phyloP scores from a whole-genome alignment of 2,888 invertebrate species.

The Drosophila algonquin region DNA sequence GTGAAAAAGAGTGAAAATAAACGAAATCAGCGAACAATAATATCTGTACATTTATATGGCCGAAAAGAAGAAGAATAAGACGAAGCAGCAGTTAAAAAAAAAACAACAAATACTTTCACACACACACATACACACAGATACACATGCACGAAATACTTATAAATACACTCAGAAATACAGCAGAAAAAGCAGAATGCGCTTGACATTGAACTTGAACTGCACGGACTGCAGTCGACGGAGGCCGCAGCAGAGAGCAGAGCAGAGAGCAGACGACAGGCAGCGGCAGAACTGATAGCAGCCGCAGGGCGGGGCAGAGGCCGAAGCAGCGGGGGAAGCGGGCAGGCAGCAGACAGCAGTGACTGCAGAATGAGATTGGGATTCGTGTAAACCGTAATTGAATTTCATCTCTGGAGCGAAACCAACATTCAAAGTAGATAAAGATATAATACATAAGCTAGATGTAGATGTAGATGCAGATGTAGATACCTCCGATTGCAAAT shows the following conservation, averaged over 20 bases:
- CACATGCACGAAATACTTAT: constrained; percentile 29
- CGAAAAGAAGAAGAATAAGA: constrained; percentile 4
- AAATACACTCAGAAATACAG: constrained; percentile 18
- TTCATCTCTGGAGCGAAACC: constrained; percentile 8
- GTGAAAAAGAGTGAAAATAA: constrained; percentile 45
- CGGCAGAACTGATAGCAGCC: constrained; percentile 36
- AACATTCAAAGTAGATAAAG: neutral
- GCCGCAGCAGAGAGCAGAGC: constrained; percentile 11
- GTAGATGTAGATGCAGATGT: too few species aligned
- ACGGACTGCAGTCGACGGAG: constrained; percentile 61
- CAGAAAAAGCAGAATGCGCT: constrained; percentile 68
- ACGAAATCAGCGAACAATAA: constrained; percentile 38
- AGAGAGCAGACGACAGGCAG: neutral
- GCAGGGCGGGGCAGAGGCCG: too few species aligned
- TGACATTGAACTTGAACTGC: constrained; percentile 83
- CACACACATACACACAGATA: constrained; percentile 9
- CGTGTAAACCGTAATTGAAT: constrained; percentile 42
- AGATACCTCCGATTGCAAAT: too few species aligned
- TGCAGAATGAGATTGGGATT: constrained; percentile 9
- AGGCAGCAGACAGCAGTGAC: neutral
- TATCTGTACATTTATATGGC: constrained; percentile 46
- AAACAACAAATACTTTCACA: neutral
- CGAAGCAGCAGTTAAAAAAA: neutral
- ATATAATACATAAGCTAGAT: too few species aligned
- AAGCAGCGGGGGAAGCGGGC: too few species aligned